Base-by-base conservation (phyloP, 2,113 vertebrate genomes). In the Atlantisia rogersi region DNA sequence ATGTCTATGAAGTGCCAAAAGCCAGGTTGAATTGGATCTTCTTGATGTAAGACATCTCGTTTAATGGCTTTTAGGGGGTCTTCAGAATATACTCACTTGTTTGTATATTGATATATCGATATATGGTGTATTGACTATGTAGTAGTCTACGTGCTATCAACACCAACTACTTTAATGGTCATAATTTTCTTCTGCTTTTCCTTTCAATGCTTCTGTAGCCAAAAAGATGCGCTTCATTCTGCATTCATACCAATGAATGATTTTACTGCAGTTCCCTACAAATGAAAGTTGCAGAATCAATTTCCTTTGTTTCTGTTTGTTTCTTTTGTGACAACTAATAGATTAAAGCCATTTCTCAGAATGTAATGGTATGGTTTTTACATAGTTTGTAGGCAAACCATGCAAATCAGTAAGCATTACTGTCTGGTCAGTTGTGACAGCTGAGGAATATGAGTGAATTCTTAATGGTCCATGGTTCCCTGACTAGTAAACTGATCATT, bases 111-210 rank as follows among this genome's bases (percentile, higher is more conserved):
- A 53, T 53, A 53, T 28, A 28, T 28, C 14, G 52, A 11, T 28
- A 53, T 53, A 28, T 28, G 26, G 52, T 53, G 25, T 53, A 28
- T 88, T 73, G 5, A 44, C 19, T 46, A 58, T 25, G 16, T 46
- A 10, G 62, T 25, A 80, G 67, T 32, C 4, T 37, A 6, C 0
- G 0, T 35, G 5, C 1, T n/a, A 24, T 64, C 39, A 86, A 5
- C 5, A 70, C 2, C 9, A 15, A 12, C 3, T 65, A 2, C 68
- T 91, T 39, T 60, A 52, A 46, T 0, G 77, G 29, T 7, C 6
- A 13, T 64, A 4, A 25, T 5, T 44, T 75, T 52, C 39, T 77
- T 67, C 58, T 80, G 24, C 1, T 79, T 88, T 79, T 83, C 42
- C 7, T 82, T 90, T 9, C 4, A 17, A 26, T 50, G 19, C 2